A percentile compares a stretch with the other conserved stretches of the same genome.
Evolutionary conservation across 2,888 invertebrate genomes (phyloP).

Genomic region (Nomada fabriciana): DNA sequence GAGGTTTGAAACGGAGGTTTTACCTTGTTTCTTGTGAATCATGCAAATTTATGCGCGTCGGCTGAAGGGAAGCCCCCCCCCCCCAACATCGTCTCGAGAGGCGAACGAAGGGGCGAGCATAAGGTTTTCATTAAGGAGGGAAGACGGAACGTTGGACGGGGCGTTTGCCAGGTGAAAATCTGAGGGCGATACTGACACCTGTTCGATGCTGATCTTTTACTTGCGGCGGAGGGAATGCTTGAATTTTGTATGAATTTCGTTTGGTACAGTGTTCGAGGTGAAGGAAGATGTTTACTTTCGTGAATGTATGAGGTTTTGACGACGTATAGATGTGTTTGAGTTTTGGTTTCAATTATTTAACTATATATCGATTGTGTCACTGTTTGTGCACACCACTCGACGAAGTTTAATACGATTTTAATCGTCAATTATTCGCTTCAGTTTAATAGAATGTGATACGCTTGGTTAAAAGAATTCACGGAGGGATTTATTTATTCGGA

Average conservation of each 20-base stretch:
- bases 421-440: too few relatives aligned
- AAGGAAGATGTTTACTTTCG: too few relatives aligned
- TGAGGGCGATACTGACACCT: conserved; percentile 43
- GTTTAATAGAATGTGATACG: too few relatives aligned
- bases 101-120: conserved; percentile 1
- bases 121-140: conserved; percentile 49
- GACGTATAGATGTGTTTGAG: too few relatives aligned
- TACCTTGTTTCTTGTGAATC: conserved; percentile 61
- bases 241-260: not conserved
- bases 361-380: too few relatives aligned
- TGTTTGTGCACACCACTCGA: too few relatives aligned
- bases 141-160: not conserved
- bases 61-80: not conserved
- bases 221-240: not conserved
- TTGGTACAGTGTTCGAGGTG: too few relatives aligned
- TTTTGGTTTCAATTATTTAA: too few relatives aligned
- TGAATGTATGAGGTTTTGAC: too few relatives aligned
- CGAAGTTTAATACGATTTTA: too few relatives aligned
- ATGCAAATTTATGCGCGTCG: conserved; percentile 70
- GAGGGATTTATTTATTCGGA: too few relatives aligned
- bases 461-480: too few relatives aligned
- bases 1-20: conserved; percentile 21
- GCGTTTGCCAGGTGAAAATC: conserved; percentile 54
- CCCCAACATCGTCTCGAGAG: not conserved
- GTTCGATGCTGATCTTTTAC: conserved; percentile 7